These are phyloP conservation scores for Tortricodes alternella DNA, from an alignment of 2,888 invertebrate genomes.

Conservation along the genomic window DNA sequence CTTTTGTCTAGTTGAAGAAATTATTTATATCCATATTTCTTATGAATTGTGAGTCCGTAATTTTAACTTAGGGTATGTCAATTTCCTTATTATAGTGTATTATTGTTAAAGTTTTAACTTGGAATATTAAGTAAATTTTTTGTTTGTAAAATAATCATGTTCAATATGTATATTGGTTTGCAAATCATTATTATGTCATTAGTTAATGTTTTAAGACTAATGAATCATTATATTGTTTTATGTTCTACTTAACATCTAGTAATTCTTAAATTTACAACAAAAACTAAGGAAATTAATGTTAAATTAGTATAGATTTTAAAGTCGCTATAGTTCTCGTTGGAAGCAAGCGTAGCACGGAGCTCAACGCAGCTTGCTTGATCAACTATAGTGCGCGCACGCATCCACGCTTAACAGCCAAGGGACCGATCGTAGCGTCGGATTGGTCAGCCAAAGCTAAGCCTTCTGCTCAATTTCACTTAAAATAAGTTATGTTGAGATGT, in stretches of 20 bases:
- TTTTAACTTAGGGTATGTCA: constrained; percentile 28
- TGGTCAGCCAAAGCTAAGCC: constrained; percentile 35
- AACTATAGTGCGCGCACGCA: constrained; percentile 24
- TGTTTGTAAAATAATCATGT: constrained; percentile 39
- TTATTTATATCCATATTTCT: constrained; percentile 34
- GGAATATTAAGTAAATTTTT: constrained; percentile 28
- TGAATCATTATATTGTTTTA: constrained; percentile 7
- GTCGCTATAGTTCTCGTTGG: not conserved
- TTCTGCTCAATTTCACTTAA: constrained; percentile 44
- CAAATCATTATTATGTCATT: constrained; percentile 34
- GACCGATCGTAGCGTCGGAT: constrained; percentile 26
- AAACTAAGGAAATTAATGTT: constrained; percentile 2
- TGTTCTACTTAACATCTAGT: constrained; percentile 7
- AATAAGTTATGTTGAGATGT: constrained; percentile 24
- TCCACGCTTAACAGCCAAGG: constrained; percentile 32
- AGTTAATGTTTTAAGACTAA: constrained; percentile 27
- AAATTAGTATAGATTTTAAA: not conserved
- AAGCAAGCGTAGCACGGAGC: not conserved
- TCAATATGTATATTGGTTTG: constrained; percentile 38
- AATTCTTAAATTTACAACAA: constrained; percentile 14
- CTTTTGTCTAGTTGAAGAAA: constrained; percentile 14
- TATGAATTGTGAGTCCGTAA: constrained; percentile 35
- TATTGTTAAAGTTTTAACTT: constrained; percentile 37
- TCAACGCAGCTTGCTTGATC: constrained; percentile 6
- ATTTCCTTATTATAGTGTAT: constrained; percentile 37